Evolutionary conservation across 2,113 vertebrate genomes (phyloP), one percentile per base, ranked within the genome.

Genomic region (Saguinus imperator): DNA sequence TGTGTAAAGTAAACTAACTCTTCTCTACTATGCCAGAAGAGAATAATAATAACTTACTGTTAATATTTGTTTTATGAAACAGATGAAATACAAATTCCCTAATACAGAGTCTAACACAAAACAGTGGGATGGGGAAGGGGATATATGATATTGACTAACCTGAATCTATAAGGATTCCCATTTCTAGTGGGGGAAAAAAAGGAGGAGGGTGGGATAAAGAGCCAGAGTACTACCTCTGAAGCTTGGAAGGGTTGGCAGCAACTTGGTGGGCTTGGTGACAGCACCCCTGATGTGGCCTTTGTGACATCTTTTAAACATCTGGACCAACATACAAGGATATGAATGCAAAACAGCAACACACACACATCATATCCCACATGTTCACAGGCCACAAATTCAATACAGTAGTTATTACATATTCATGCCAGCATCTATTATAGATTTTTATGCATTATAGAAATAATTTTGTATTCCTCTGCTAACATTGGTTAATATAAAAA

Each of bases 51-150:
- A 84, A 81, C 21, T 84, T 76, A n/a, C 9, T 11, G 13, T 18
- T 93, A 43, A 45, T 17, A 87, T 45, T 87, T 87, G 87, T 87
- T 95, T 91, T 64, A 18, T 16, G 75, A 92, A 89, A 75, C 32
- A 82, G 66, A 66, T 73, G 14, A 68, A 93, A 58, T 23, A 48
- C 2, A 13, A 89, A 75, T 87, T 87, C 55, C 70, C 27, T 90
- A 29, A 61, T 20, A 76, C 6, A 89, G 40, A 32, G 12, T 55
- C 85, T 89, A 95, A 57, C 18, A 48, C 9, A 70, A 57, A 91
- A 76, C 37, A 91, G 45, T 29, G 37, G 58, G 17, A 43, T 72
- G 72, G 64, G 35, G 25, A 80, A n/a, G 21, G 25, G 35, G 32
- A 73, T 64, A 79, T 45, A 17, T 0, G 72, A 18, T 35, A 72